Evolutionary conservation across 2,113 vertebrate genomes (phyloP).

Genomic region (Eulacestoma nigropectus): DNA sequence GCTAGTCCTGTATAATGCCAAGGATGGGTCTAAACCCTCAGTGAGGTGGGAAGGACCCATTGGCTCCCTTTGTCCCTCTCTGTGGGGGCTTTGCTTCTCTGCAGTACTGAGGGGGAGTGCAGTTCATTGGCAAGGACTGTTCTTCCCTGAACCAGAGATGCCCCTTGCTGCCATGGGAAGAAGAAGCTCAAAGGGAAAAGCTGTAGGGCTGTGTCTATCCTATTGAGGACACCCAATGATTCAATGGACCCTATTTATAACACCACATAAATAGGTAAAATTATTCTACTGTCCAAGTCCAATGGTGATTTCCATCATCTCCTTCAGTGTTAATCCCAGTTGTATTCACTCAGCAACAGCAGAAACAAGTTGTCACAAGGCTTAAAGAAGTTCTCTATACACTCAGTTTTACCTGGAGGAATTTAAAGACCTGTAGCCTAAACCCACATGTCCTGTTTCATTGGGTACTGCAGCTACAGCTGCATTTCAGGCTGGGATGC

Average conservation of each 20-base stretch:
- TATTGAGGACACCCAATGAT: not conserved
- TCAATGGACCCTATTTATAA: not conserved
- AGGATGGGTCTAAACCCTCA: not conserved
- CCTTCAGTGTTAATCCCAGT: not conserved
- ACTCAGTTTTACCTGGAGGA: not conserved
- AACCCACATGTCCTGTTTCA: not conserved
- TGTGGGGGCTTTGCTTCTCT: not conserved
- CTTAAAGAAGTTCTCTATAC: not conserved
- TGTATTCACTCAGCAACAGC: not conserved
- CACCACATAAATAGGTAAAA: not conserved
- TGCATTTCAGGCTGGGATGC: not conserved
- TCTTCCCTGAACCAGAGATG: not conserved
- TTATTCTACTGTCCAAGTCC: not conserved
- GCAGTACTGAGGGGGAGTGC: not conserved
- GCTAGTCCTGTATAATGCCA: not conserved
- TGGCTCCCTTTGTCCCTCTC: not conserved
- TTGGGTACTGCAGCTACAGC: not conserved
- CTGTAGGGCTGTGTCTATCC: not conserved
- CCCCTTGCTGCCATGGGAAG: not conserved
- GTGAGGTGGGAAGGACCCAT: not conserved
- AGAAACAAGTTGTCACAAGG: not conserved
- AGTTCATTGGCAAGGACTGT: not conserved
- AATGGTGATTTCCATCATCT: not conserved
- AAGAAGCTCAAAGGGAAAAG: not conserved
- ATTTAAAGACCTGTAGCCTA: not conserved